Evolutionary conservation across 2,888 invertebrate genomes (phyloP).

Genomic region (Nomada ruficornis): DNA sequence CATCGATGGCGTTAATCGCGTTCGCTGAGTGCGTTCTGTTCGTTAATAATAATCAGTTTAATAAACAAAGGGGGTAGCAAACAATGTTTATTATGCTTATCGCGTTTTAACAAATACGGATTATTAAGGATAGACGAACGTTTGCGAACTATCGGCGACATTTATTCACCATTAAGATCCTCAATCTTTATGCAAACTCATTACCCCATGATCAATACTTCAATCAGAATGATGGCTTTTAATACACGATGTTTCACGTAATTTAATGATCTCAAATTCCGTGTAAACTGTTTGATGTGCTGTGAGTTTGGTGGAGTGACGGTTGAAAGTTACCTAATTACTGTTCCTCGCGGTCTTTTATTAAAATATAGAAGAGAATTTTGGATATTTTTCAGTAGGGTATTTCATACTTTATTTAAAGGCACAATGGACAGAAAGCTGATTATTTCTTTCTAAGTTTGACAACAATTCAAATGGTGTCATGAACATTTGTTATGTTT

Average conservation of each 20-base stretch:
- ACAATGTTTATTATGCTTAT: constrained; percentile 11
- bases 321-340: background rate
- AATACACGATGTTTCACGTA: background rate
- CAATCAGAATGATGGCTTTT: background rate
- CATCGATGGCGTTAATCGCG: background rate
- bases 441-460: too few relatives aligned
- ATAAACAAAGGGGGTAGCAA: too few relatives aligned
- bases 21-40: background rate
- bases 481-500: too few relatives aligned
- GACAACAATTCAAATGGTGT: too few relatives aligned
- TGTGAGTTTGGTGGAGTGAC: too few relatives aligned
- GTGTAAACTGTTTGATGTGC: background rate
- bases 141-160: background rate
- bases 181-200: constrained; percentile 20
- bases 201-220: constrained; percentile 19
- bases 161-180: constrained; percentile 22
- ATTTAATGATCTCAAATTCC: background rate
- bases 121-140: background rate
- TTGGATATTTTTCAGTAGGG: too few relatives aligned
- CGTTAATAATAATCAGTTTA: constrained; percentile 5
- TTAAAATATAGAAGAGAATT: too few relatives aligned
- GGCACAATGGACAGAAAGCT: too few relatives aligned
- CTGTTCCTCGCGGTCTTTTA: too few relatives aligned
- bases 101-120: constrained; percentile 7
- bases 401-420: too few relatives aligned